These are phyloP conservation scores for Oreortyx pictus DNA, from an alignment of 2,797 vertebrate genomes.

Conservation along the genomic window DNA sequence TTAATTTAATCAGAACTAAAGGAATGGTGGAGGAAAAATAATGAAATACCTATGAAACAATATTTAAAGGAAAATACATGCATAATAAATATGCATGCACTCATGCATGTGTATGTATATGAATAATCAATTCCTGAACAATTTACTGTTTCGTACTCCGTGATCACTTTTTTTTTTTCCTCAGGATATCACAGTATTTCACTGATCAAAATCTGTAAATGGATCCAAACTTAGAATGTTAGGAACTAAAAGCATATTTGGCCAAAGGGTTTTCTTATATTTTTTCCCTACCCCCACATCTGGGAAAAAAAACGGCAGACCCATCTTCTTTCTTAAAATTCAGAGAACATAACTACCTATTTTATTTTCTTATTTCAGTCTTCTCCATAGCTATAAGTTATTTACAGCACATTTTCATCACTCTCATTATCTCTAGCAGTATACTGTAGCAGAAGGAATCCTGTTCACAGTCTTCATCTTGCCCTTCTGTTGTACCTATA, in stretches of 20 bases:
- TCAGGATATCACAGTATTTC: not conserved
- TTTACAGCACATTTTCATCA: slow-evolving; percentile 5
- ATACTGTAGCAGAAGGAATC: not conserved
- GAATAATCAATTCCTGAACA: not conserved
- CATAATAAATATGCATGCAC: not conserved
- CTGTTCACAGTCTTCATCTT: not conserved
- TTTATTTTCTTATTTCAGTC: slow-evolving; percentile 38
- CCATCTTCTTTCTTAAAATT: slow-evolving; percentile 31
- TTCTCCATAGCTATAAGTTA: not conserved
- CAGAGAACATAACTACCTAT: not conserved
- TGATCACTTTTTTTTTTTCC: not conserved
- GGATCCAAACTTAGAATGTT: not conserved
- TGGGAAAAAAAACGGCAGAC: not conserved
- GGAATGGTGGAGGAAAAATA: not conserved
- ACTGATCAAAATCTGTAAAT: not conserved
- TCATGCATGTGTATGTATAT: not conserved
- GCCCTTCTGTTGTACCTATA: not conserved
- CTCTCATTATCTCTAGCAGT: not conserved
- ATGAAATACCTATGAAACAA: not conserved
- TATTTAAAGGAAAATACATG: rapidly evolving
- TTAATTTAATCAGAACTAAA: not conserved
- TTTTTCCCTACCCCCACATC: not conserved
- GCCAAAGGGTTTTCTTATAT: not conserved
- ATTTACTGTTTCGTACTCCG: not conserved
- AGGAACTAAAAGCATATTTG: not conserved